These are phyloP conservation scores for Pachypeltis micranthus DNA, from an alignment of 1,140 invertebrate species.

Conservation along the genomic window DNA sequence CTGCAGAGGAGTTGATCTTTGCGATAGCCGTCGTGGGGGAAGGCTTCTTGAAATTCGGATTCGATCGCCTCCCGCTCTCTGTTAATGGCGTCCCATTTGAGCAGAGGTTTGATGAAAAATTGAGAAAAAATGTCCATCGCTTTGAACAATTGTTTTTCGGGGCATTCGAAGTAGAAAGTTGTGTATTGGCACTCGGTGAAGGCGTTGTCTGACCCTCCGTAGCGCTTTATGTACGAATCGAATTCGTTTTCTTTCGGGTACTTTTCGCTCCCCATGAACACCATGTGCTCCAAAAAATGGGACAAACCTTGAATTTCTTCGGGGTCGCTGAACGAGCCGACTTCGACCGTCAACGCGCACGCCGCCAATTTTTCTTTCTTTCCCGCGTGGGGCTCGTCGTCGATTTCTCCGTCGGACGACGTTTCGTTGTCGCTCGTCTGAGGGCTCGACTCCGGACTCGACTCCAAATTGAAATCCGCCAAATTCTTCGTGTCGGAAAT, in stretches of 20 bases:
- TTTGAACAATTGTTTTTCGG: constrained; percentile 58
- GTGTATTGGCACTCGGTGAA: constrained; percentile 65
- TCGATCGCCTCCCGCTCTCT: constrained; percentile 83
- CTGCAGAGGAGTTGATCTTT: constrained; percentile 60
- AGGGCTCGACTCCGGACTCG: not conserved
- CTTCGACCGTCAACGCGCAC: constrained; percentile 53
- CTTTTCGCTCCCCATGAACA: constrained; percentile 58
- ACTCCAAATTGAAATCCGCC: not conserved
- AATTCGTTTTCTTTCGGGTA: constrained; percentile 44
- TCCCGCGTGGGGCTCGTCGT: constrained; percentile 3
- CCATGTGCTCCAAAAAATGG: constrained; percentile 93
- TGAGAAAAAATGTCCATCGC: constrained; percentile 78
- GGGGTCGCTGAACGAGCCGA: constrained; percentile 45
- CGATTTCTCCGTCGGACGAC: not conserved
- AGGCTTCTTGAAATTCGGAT: constrained; percentile 71
- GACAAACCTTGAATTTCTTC: constrained; percentile 70
- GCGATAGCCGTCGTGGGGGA: constrained; percentile 51
- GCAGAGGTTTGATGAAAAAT: constrained; percentile 77
- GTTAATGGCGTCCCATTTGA: constrained; percentile 73
- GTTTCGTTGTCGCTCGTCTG: not conserved
- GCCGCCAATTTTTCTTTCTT: constrained; percentile 43
- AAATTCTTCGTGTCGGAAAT: constrained; percentile 18
- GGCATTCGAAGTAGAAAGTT: constrained; percentile 76
- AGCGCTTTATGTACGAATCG: constrained; percentile 36
- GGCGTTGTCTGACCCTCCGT: constrained; percentile 42